Percentiles rank a stretch among this genome's conserved stretches.
Evolutionary conservation across 1,140 invertebrate genomes (phyloP).

Genomic region (Drosophila nebulosa): DNA sequence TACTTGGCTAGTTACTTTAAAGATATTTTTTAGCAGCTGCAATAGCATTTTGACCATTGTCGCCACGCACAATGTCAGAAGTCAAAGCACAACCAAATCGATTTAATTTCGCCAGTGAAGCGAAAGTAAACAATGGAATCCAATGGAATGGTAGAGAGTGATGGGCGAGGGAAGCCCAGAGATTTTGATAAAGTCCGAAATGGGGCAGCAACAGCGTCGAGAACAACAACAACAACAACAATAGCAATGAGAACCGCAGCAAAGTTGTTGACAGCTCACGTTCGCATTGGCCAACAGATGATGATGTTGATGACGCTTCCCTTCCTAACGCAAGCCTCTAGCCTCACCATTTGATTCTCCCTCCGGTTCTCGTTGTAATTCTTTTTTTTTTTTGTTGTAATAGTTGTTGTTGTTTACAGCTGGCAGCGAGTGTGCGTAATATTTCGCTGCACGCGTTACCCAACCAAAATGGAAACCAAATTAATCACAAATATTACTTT

Average conservation of each 20-base stretch:
- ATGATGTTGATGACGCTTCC: constrained; percentile 48
- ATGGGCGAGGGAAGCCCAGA: background rate
- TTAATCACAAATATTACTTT: constrained; percentile 76
- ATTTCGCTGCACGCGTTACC: constrained; percentile 56
- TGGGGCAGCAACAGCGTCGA: constrained; percentile 1
- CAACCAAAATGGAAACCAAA: constrained; percentile 68
- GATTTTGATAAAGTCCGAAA: constrained; percentile 16
- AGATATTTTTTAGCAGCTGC: constrained; percentile 19
- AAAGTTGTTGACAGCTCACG: constrained; percentile 77
- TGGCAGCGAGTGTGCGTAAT: constrained; percentile 48
- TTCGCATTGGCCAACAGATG: constrained; percentile 55
- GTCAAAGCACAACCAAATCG: constrained; percentile 49
- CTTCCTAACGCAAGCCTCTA: background rate
- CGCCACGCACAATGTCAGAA: constrained; percentile 4
- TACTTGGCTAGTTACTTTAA: constrained; percentile 48
- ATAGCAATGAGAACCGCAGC: constrained; percentile 27
- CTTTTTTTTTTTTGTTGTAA: too few relatives aligned
- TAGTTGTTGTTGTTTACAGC: constrained; percentile 27
- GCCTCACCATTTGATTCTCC: background rate
- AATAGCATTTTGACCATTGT: constrained; percentile 15
- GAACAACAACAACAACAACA: too few relatives aligned
- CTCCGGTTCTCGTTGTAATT: background rate
- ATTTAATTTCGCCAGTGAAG: constrained; percentile 73
- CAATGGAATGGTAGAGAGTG: background rate
- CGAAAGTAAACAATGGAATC: constrained; percentile 57